Conservation (phyloP, 2,113 vertebrate species). For the Periophthalmus modestus region DNA sequence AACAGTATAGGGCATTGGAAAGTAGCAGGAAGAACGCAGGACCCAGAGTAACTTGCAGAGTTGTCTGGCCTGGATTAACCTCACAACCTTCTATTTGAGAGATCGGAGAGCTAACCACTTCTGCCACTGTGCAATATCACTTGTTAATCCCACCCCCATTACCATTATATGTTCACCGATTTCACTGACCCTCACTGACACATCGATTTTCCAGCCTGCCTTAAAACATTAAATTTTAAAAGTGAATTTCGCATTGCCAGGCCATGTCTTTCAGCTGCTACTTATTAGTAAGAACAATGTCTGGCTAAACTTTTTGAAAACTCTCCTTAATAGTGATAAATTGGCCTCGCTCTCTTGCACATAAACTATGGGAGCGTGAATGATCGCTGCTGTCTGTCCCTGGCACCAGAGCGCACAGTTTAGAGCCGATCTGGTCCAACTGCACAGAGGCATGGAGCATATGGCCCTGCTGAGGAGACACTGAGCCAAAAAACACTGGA, state of each 20-base stretch:
- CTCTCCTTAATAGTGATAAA: constrained; percentile 33
- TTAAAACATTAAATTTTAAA: background rate
- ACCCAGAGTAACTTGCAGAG: background rate
- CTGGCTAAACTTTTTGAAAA: constrained; percentile 10
- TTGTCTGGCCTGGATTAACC: background rate
- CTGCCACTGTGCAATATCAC: background rate
- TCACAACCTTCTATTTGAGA: background rate
- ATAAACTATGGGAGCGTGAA: constrained; percentile 29
- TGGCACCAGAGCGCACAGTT: constrained; percentile 47
- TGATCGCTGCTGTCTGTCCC: constrained; percentile 35
- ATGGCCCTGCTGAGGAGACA: constrained; percentile 53
- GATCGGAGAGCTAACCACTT: background rate
- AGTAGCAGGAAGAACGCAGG: background rate
- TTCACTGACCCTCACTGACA: background rate
- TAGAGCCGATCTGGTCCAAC: constrained; percentile 50
- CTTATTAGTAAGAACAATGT: constrained; percentile 20
- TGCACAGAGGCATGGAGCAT: constrained; percentile 56
- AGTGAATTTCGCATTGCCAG: background rate
- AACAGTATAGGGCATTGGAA: background rate
- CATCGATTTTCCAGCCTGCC: background rate
- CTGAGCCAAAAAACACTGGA: constrained; percentile 31
- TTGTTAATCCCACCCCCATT: background rate
- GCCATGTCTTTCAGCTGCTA: background rate
- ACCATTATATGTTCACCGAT: background rate
- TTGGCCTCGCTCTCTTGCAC: constrained; percentile 5